phyloP scores from a whole-genome alignment of 2,888 invertebrate genomes.

The Sthenelais limicola region DNA sequence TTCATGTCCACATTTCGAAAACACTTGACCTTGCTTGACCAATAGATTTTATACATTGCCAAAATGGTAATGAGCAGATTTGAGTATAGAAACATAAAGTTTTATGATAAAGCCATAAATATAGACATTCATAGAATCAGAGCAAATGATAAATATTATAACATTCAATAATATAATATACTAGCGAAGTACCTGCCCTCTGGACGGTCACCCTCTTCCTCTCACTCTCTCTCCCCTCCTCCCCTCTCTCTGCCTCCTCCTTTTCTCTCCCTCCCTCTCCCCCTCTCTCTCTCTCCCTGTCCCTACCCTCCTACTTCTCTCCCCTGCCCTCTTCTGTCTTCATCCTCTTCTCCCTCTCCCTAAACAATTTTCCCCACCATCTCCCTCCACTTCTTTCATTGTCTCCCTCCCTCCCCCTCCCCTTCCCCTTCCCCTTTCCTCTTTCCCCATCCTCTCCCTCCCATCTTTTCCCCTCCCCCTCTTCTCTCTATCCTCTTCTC shows the following conservation, averaged over 20 bases:
- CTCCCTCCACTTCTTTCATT: background rate
- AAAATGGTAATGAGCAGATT: too few species aligned
- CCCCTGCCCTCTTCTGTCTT: background rate
- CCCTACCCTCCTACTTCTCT: background rate
- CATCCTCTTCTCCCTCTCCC: background rate
- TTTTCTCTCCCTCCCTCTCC: background rate
- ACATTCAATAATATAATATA: too few species aligned
- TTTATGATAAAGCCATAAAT: too few species aligned
- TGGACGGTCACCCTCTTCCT: background rate
- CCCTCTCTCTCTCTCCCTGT: background rate
- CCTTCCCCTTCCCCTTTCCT: background rate
- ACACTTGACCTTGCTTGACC: too few species aligned
- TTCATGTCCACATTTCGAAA: too few species aligned
- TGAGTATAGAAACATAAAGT: too few species aligned
- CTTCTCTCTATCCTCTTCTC: background rate
- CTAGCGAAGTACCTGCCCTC: too few species aligned
- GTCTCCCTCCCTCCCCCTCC: background rate
- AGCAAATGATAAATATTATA: too few species aligned
- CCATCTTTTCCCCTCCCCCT: background rate
- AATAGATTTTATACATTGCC: too few species aligned
- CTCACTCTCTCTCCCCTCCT: background rate
- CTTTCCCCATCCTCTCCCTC: background rate
- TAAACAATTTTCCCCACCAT: background rate
- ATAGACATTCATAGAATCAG: too few species aligned
- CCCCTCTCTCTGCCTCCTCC: constrained; percentile 5